These are phyloP conservation scores for Eupeodes corollae DNA, from an alignment of 1,140 invertebrate species.

Conservation along the genomic window DNA sequence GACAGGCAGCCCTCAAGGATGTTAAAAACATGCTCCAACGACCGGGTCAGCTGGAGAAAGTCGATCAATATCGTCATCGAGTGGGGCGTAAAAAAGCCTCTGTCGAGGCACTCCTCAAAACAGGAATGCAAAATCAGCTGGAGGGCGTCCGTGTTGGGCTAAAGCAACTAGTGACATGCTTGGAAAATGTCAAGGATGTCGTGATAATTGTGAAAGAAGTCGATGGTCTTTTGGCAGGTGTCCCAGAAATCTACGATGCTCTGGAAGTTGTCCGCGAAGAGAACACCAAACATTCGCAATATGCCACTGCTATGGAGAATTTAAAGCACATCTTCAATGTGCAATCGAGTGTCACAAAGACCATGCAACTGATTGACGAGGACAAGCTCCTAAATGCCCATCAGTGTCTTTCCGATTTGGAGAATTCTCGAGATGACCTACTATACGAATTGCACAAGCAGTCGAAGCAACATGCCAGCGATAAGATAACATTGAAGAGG, in stretches of 20 bases:
- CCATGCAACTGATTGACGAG: slow-evolving; percentile 86
- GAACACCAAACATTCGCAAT: slow-evolving; percentile 87
- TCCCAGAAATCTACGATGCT: slow-evolving; percentile 61
- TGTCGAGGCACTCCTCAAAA: slow-evolving; percentile 93
- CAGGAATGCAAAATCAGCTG: slow-evolving; percentile 95
- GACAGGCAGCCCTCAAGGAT: slow-evolving; percentile 73
- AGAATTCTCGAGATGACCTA: slow-evolving; percentile 91
- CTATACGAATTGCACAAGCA: slow-evolving; percentile 90
- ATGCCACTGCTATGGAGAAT: slow-evolving; percentile 95
- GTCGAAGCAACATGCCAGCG: slow-evolving; percentile 75
- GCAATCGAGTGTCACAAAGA: slow-evolving; percentile 90
- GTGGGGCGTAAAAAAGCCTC: slow-evolving; percentile 80
- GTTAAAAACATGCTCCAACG: slow-evolving; percentile 89
- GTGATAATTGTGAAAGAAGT: slow-evolving; percentile 58
- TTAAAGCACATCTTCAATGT: slow-evolving; percentile 97
- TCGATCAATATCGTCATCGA: slow-evolving; percentile 42
- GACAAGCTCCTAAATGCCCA: slow-evolving; percentile 91
- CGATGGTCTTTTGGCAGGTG: slow-evolving; percentile 46
- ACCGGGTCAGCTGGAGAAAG: slow-evolving; percentile 91
- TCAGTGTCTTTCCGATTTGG: slow-evolving; percentile 88
- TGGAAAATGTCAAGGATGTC: slow-evolving; percentile 76
- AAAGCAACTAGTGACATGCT: slow-evolving; percentile 73
- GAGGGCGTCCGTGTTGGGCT: slow-evolving; percentile 91
- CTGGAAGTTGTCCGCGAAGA: slow-evolving; percentile 81
- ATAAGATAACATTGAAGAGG: slow-evolving; percentile 82